These are phyloP conservation scores for Leucopsar rothschildi DNA, from an alignment of 2,113 vertebrate genomes.

Conservation along the genomic window DNA sequence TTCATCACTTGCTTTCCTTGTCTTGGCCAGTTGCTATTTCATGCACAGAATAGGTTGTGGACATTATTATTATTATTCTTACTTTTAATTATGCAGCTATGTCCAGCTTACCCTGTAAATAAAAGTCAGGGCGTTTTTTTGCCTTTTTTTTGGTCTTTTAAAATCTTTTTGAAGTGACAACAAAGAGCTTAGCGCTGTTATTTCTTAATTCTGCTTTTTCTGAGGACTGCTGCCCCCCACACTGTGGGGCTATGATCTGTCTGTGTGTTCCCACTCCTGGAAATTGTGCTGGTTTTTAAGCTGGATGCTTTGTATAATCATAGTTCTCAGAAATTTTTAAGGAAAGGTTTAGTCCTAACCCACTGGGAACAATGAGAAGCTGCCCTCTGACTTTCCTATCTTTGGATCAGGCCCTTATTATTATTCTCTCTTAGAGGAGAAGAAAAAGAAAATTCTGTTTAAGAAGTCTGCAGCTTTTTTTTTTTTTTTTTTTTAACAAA, in stretches of 20 bases:
- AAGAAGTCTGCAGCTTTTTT: background rate
- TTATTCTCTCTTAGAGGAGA: background rate
- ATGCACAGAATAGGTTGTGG: background rate
- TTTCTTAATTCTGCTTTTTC: background rate
- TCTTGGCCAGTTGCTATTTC: background rate
- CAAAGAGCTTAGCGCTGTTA: background rate
- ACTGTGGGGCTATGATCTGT: background rate
- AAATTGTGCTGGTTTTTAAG: background rate
- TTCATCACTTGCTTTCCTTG: background rate
- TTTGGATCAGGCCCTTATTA: background rate
- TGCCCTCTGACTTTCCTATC: background rate
- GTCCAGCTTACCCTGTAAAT: background rate
- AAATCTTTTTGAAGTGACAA: background rate
- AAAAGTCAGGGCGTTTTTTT: background rate
- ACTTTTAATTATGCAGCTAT: background rate
- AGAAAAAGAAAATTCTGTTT: background rate
- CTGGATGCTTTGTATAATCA: background rate
- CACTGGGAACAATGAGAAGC: background rate
- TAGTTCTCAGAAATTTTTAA: background rate
- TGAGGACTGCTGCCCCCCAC: background rate
- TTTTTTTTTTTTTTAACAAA: background rate
- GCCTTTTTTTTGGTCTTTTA: accelerated
- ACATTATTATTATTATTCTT: background rate
- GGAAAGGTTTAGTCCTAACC: background rate
- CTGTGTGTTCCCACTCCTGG: background rate